Percentiles rank a stretch among this genome's conserved stretches.
Evolutionary conservation across 2,113 vertebrate species (phyloP).

Genomic region (Rutilus rutilus): DNA sequence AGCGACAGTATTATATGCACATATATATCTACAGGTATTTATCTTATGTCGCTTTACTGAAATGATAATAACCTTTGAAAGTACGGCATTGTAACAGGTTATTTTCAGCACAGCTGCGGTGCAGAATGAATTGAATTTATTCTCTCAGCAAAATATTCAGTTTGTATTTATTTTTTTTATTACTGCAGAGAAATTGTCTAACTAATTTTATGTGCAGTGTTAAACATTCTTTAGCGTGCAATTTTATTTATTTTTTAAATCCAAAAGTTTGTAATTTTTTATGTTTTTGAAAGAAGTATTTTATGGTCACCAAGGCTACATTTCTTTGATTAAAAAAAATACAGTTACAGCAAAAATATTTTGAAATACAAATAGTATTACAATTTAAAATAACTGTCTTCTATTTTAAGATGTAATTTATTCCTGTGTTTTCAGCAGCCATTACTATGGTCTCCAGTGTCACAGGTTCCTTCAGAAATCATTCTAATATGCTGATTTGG

Average conservation of each 20-base stretch:
- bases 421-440: background rate
- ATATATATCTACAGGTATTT: background rate
- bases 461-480: background rate
- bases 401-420: no score
- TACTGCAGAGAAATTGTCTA: background rate
- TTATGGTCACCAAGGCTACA: no score
- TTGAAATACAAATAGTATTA: no score
- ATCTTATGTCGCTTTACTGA: background rate
- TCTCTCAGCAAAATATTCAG: background rate
- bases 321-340: no score
- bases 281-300: no score
- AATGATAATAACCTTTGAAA: constrained; percentile 19
- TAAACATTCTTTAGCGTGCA: background rate
- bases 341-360: no score
- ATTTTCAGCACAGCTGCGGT: constrained; percentile 16
- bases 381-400: no score
- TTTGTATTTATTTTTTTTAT: background rate
- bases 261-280: no score
- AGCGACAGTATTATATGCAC: background rate
- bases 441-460: background rate
- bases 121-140: background rate
- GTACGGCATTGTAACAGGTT: background rate
- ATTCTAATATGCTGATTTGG: background rate
- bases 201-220: background rate
- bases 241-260: no score